Evolutionary conservation across 2,888 invertebrate genomes (phyloP).

Genomic region (Ectemnius lituratus): DNA sequence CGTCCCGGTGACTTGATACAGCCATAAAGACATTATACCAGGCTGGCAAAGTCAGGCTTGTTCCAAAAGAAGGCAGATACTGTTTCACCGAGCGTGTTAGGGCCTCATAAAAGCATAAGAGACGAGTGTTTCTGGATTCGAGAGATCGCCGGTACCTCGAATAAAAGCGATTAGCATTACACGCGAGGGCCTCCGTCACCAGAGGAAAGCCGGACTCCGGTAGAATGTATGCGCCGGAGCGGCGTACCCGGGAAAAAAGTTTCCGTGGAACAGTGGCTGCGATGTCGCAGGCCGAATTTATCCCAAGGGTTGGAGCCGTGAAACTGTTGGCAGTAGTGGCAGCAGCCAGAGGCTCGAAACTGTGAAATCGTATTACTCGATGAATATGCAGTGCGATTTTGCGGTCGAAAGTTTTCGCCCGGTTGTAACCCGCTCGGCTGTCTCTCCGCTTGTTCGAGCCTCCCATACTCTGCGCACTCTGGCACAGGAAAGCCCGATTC

Average conservation of each 20-base stretch:
- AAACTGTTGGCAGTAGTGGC: constrained; percentile 38
- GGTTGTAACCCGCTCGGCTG: constrained; percentile 51
- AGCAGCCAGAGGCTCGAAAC: constrained; percentile 57
- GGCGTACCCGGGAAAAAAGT: constrained; percentile 31
- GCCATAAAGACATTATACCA: not conserved
- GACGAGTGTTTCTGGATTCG: constrained; percentile 13
- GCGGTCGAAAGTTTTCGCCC: constrained; percentile 71
- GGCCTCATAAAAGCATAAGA: not conserved
- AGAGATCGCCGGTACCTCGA: not conserved
- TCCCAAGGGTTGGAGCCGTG: constrained; percentile 61
- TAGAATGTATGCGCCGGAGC: constrained; percentile 31
- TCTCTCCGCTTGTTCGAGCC: constrained; percentile 21
- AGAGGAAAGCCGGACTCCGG: constrained; percentile 38
- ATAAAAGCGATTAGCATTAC: constrained; percentile 7
- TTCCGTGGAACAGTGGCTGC: constrained; percentile 27
- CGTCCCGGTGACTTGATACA: not conserved
- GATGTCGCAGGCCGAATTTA: constrained; percentile 58
- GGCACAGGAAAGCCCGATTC: constrained; percentile 39
- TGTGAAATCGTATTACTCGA: constrained; percentile 73
- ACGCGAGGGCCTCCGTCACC: constrained; percentile 16
- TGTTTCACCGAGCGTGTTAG: constrained; percentile 1
- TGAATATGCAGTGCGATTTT: constrained; percentile 77
- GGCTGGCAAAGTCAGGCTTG: not conserved
- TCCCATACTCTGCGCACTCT: constrained; percentile 17
- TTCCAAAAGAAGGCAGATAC: constrained; percentile 3